Base-by-base conservation (phyloP, 1,140 invertebrate genomes). In the Drosophila guanche region DNA sequence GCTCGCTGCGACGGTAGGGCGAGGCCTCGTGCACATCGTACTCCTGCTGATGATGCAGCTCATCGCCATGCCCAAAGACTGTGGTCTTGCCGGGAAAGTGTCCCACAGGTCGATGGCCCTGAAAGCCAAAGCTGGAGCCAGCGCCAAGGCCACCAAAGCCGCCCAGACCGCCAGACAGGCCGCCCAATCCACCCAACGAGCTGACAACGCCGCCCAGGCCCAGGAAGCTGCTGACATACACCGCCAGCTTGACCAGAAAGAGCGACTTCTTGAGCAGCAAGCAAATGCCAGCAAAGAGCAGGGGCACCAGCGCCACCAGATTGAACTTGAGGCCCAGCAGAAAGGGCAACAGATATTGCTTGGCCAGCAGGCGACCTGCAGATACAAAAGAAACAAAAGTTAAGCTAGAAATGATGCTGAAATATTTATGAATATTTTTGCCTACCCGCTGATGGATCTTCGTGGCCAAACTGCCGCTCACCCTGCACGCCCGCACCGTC, bases 261-360 rank as follows among this genome's bases (percentile, higher is more conserved):
- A 95, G 92, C 0, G 95, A 95, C 79, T 96, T 96, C 79, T 96
- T 96, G 5, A 95, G 94, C 4, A 95, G 89, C 25, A 96, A 53
- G 46, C 95, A 92, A 33, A 96, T 88, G 10, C 94, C 78, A 1
- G 95, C 95, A 63, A 96, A 94, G 0, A 96, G 74, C 57, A 96
- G 89, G 0, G 95, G 95, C 12, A 96, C 90, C 43, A 96, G 81
- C 0, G 95, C 95, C 0, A 95, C 93, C 42, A 96, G 81, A 68
- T 95, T 95, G 81, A 96, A 95, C 91, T 96, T 96, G 45, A 96
- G 93, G 7, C 95, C 95, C 23, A 96, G 91, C 0, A 96, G 92
- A 84, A 96, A 94, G 22, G 95, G 95, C 37, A 96, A 85, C 23
- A 96, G 66, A 51, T 96, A 93, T 70, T 95, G 94, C 56, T 94